Conservation (phyloP, 2,888 invertebrate genomes). For the Anaspis maculata region DNA sequence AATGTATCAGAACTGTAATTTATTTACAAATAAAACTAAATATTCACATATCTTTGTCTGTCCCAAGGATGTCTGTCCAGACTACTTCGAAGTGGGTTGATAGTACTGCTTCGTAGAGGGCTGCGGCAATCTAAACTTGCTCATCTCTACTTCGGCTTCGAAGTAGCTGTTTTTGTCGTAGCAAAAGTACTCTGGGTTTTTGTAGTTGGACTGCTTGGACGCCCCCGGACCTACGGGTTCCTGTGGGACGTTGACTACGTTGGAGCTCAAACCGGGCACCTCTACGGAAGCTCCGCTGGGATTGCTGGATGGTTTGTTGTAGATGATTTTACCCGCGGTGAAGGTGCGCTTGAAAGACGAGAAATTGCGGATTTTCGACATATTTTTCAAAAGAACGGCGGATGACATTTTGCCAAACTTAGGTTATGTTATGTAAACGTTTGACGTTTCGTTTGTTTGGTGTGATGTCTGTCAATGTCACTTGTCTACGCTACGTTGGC, state of each 20-base stretch:
- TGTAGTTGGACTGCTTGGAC: slow-evolving; percentile 57
- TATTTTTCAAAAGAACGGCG: too few species aligned
- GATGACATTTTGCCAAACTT: too few species aligned
- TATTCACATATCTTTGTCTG: slow-evolving; percentile 1
- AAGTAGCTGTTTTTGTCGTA: slow-evolving; percentile 69
- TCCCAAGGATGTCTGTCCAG: not conserved
- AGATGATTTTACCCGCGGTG: slow-evolving; percentile 28
- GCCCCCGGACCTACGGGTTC: slow-evolving; percentile 66
- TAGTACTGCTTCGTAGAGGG: slow-evolving; percentile 47
- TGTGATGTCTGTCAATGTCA: too few species aligned
- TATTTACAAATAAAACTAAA: slow-evolving; percentile 4
- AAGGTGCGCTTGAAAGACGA: slow-evolving; percentile 25
- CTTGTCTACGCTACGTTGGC: too few species aligned
- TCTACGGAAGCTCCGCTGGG: slow-evolving; percentile 24
- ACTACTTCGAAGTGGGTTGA: slow-evolving; percentile 3
- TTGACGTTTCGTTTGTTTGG: too few species aligned
- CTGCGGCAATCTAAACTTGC: slow-evolving; percentile 67
- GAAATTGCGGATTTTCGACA: slow-evolving; percentile 23
- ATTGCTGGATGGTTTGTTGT: slow-evolving; percentile 18
- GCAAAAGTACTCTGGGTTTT: slow-evolving; percentile 82
- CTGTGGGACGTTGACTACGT: slow-evolving; percentile 47
- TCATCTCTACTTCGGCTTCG: slow-evolving; percentile 82
- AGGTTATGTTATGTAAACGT: too few species aligned
- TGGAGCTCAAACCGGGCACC: slow-evolving; percentile 59
- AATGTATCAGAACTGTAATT: slow-evolving; percentile 7